phyloP scores from a whole-genome alignment of 2,113 vertebrate species.

The Girardinichthys multiradiatus region DNA sequence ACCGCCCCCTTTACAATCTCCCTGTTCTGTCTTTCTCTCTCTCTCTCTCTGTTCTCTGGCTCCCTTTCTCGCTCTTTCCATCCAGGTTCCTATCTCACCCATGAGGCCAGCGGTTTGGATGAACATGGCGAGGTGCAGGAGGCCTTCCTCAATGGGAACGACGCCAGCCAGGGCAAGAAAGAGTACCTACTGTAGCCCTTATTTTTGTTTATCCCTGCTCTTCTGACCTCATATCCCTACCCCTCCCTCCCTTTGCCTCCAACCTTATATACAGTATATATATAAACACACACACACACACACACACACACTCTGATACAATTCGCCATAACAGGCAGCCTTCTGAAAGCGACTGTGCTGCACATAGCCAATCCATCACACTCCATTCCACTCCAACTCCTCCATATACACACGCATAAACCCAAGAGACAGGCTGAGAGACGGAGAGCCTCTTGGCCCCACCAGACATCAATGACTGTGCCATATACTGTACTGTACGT shows the following conservation, averaged over 20 bases:
- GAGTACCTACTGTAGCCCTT: slow-evolving; percentile 91
- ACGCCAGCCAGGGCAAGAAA: slow-evolving; percentile 92
- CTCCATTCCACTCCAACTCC: slow-evolving; percentile 50
- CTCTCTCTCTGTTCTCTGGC: slow-evolving; percentile 20
- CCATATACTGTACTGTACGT: slow-evolving; percentile 62
- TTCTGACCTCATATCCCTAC: slow-evolving; percentile 61
- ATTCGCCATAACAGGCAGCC: slow-evolving; percentile 67
- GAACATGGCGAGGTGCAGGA: slow-evolving; percentile 93
- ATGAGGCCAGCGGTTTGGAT: slow-evolving; percentile 92
- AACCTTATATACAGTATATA: slow-evolving; percentile 58
- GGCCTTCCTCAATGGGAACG: slow-evolving; percentile 92
- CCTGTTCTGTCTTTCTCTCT: slow-evolving; percentile 31
- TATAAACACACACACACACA: slow-evolving; percentile 35
- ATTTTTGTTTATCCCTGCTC: slow-evolving; percentile 38
- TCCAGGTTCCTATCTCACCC: slow-evolving; percentile 92
- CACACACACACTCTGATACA: slow-evolving; percentile 48
- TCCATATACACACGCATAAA: slow-evolving; percentile 16
- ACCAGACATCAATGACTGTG: slow-evolving; percentile 69
- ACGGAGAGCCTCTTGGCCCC: slow-evolving; percentile 53
- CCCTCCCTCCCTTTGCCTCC: slow-evolving; percentile 38
- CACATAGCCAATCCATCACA: slow-evolving; percentile 59
- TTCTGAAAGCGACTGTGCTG: slow-evolving; percentile 73
- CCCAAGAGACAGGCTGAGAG: slow-evolving; percentile 37
- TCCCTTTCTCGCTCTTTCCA: slow-evolving; percentile 26
- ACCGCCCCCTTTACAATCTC: slow-evolving; percentile 68